Conservation (phyloP, 2,888 invertebrate species). For the Augochlorella aurata region DNA sequence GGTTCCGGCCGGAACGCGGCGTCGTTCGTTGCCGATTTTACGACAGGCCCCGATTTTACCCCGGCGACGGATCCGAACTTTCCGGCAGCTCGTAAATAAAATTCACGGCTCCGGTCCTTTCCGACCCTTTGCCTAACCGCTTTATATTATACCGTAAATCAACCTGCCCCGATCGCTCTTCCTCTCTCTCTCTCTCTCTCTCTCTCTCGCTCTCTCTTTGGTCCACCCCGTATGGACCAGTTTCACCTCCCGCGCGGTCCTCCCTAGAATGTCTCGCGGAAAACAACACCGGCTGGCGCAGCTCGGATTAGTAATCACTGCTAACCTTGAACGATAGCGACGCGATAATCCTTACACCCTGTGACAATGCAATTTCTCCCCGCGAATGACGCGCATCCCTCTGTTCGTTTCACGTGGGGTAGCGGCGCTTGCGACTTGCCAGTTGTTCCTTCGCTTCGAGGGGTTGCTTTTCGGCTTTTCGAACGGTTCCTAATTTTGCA, state of each 20-base stretch:
- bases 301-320: background rate
- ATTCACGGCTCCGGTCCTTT: constrained; percentile 60
- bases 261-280: constrained; percentile 23
- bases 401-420: constrained; percentile 30
- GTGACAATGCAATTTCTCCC: constrained; percentile 28
- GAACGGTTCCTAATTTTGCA: no score
- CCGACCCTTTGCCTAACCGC: constrained; percentile 70
- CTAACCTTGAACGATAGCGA: constrained; percentile 20
- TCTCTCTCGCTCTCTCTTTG: no score
- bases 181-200: no score
- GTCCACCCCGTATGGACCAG: constrained; percentile 26
- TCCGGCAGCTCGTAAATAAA: constrained; percentile 72
- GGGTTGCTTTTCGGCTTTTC: no score
- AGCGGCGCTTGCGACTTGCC: no score
- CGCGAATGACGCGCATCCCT: background rate
- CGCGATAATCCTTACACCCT: constrained; percentile 25
- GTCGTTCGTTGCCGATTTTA: constrained; percentile 39
- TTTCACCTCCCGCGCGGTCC: constrained; percentile 33
- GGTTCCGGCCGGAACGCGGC: background rate
- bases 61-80: constrained; percentile 69
- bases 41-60: constrained; percentile 24
- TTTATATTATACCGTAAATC: constrained; percentile 75
- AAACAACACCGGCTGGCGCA: background rate
- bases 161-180: constrained; percentile 39
- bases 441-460: no score